A percentile compares a stretch with the other conserved stretches of the same genome.
Evolutionary conservation across 2,888 invertebrate species (phyloP).

Genomic region (Rhodophaea formosa): DNA sequence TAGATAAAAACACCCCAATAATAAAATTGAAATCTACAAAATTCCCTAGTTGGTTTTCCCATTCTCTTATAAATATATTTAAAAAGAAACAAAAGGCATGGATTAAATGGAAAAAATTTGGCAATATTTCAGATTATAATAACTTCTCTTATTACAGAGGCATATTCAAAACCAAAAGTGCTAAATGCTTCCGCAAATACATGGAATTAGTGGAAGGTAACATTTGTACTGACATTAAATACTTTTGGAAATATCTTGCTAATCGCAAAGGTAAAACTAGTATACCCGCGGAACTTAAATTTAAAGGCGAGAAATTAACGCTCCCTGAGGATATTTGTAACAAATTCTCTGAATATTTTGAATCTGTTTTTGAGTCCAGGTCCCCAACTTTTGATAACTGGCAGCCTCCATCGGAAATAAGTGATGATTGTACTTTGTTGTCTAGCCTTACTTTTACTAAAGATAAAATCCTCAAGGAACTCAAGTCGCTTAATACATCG

Average conservation of each 20-base stretch:
- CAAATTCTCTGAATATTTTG: background rate
- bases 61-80: background rate
- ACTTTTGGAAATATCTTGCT: too few species aligned
- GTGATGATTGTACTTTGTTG: background rate
- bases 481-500: background rate
- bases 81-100: background rate
- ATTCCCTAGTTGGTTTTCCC: background rate
- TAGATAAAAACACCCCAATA: background rate
- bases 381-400: background rate
- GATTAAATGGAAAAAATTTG: slow-evolving; percentile 1
- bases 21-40: background rate
- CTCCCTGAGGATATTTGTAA: background rate
- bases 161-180: background rate
- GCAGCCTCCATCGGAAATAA: background rate
- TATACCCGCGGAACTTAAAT: background rate
- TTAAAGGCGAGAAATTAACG: background rate
- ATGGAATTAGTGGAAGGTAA: background rate
- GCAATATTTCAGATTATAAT: background rate
- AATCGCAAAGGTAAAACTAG: slow-evolving; percentile 2
- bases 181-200: background rate
- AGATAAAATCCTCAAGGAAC: background rate
- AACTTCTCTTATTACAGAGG: too few species aligned
- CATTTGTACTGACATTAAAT: background rate
- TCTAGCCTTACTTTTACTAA: background rate
- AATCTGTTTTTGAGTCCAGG: background rate